A percentile compares a stretch with the other conserved stretches of the same genome.
Conservation (phyloP, 1,140 invertebrate species). For the Octopus sinensis region DNA sequence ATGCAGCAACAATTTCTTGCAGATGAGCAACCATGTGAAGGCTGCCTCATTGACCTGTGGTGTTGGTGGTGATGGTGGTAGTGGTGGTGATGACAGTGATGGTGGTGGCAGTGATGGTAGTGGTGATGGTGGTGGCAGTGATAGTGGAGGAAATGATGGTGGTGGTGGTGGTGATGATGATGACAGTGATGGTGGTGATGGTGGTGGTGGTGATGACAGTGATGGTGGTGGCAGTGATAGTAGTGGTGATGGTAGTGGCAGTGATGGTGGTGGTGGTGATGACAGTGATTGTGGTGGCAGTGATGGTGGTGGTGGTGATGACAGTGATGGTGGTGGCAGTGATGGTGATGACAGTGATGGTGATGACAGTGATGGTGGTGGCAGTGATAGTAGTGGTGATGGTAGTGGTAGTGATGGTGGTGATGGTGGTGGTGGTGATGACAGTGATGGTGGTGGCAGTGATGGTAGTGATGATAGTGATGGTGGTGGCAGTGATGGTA, state of each 20-base stretch:
- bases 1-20: no score
- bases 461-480: neutral
- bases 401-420: conserved; percentile 21
- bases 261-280: neutral
- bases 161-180: neutral
- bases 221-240: neutral
- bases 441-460: conserved; percentile 11
- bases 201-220: neutral
- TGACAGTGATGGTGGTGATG: neutral
- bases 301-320: neutral
- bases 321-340: neutral
- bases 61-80: neutral
- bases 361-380: neutral
- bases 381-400: neutral
- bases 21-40: no score
- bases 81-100: neutral
- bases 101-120: neutral
- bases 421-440: conserved; percentile 32
- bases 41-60: no score
- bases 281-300: neutral
- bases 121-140: neutral
- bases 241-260: neutral
- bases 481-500: neutral
- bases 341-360: neutral
- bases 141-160: neutral